Percentiles rank a stretch among this genome's conserved stretches.
Conservation (phyloP, 2,888 invertebrate species). For the Eucera pruinosa region DNA sequence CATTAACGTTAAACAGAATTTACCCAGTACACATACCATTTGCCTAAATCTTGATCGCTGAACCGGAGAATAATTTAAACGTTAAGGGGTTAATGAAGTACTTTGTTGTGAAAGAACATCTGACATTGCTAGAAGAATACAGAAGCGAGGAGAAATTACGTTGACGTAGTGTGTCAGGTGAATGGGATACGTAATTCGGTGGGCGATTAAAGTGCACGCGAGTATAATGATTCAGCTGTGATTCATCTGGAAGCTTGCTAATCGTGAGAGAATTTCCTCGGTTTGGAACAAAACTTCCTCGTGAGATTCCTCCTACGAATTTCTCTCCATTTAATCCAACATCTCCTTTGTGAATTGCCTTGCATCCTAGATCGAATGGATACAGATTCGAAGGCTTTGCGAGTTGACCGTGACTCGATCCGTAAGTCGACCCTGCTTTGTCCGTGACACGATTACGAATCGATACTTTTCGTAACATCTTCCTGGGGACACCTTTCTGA, state of each 20-base stretch:
- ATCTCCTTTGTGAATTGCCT: neutral
- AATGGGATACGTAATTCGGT: neutral
- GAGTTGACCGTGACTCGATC: neutral
- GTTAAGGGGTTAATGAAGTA: too few relatives aligned
- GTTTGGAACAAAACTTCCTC: neutral
- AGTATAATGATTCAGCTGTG: neutral
- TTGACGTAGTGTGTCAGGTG: too few relatives aligned
- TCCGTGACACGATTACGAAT: conserved; percentile 5
- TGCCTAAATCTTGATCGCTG: too few relatives aligned
- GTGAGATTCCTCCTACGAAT: neutral
- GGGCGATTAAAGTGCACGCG: neutral
- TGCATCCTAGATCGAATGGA: neutral
- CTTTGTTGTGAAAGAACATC: neutral
- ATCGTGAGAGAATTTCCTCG: neutral
- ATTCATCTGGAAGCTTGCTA: neutral
- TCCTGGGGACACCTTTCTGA: too few relatives aligned
- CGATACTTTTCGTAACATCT: neutral
- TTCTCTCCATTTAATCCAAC: neutral
- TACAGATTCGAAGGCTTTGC: neutral
- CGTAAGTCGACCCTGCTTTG: neutral
- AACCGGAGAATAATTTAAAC: too few relatives aligned
- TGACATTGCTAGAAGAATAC: neutral
- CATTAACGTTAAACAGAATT: too few relatives aligned
- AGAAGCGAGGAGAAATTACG: neutral
- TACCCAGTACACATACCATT: too few relatives aligned